Evolutionary conservation across 2,797 vertebrate genomes (phyloP).

Genomic region (Acrossocheilus fasciatus): DNA sequence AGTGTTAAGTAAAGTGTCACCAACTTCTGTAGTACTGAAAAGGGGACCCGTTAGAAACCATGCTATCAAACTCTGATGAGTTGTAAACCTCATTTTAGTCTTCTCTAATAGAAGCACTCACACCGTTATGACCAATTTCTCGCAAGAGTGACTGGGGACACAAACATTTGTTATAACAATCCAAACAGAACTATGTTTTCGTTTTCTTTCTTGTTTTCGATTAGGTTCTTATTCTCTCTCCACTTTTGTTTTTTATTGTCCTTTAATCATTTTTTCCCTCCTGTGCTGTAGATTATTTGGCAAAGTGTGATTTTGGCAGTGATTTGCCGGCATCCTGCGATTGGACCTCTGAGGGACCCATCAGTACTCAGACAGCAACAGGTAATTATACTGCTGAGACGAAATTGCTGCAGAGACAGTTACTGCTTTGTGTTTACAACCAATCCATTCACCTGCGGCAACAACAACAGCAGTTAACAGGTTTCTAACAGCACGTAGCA

Average conservation of each 20-base stretch:
- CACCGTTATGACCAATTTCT: constrained; percentile 48
- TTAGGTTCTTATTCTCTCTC: constrained; percentile 9
- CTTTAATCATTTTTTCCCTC: constrained; percentile 34
- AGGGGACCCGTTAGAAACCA: constrained; percentile 12
- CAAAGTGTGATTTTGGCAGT: constrained; percentile 80
- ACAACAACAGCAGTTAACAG: constrained; percentile 21
- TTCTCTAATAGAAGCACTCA: constrained; percentile 4
- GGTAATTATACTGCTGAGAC: constrained; percentile 67
- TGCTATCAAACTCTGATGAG: constrained; percentile 8
- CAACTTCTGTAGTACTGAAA: background rate
- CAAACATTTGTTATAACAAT: constrained; percentile 37
- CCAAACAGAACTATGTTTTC: constrained; percentile 38
- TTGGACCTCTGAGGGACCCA: constrained; percentile 77
- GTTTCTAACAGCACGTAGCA: background rate
- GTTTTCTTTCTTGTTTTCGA: constrained; percentile 10
- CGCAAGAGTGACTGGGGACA: constrained; percentile 47
- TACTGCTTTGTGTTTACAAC: constrained; percentile 55
- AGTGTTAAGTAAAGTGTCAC: background rate
- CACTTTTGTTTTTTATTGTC: constrained; percentile 7
- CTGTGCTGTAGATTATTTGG: constrained; percentile 79
- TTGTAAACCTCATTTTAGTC: constrained; percentile 7
- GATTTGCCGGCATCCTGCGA: constrained; percentile 77
- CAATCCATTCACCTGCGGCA: constrained; percentile 17
- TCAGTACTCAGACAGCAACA: constrained; percentile 68
- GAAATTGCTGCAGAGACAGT: constrained; percentile 53